Conservation (phyloP, 1,140 invertebrate genomes). For the Armadillidium nasatum region DNA sequence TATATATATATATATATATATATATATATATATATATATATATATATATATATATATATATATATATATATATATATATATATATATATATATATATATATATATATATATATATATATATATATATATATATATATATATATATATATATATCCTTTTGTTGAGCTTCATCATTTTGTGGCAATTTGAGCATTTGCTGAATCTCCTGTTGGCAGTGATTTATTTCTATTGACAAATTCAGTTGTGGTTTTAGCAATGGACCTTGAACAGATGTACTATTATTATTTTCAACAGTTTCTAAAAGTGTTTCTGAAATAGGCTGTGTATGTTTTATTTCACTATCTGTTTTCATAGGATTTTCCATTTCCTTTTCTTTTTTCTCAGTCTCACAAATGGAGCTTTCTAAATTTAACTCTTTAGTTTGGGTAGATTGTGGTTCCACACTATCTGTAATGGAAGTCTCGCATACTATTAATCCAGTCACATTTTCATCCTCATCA, state of each 20-base stretch:
- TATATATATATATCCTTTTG: conserved; percentile 30
- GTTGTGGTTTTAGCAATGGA: conserved; percentile 32
- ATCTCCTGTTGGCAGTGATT: conserved; percentile 43
- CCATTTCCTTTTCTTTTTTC: too few species aligned
- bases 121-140: conserved; percentile 18
- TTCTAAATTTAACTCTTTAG: too few species aligned
- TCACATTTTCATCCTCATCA: too few species aligned
- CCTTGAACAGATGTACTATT: neutral
- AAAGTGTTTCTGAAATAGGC: too few species aligned
- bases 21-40: conserved; percentile 17
- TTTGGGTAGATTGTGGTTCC: too few species aligned
- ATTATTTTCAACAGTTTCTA: too few species aligned
- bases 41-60: neutral
- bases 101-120: conserved; percentile 9
- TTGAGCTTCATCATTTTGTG: conserved; percentile 41
- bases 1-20: conserved; percentile 16
- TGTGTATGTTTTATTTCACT: too few species aligned
- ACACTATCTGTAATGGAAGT: too few species aligned
- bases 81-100: neutral
- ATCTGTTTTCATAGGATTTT: too few species aligned
- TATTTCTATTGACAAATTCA: conserved; percentile 37
- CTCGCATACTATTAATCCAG: too few species aligned
- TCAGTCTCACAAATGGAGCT: too few species aligned
- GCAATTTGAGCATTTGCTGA: conserved; percentile 42
- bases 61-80: conserved; percentile 10